Evolutionary conservation across 2,113 vertebrate genomes (phyloP), one percentile per base, ranked within the genome.

Genomic region (Platanista minor): DNA sequence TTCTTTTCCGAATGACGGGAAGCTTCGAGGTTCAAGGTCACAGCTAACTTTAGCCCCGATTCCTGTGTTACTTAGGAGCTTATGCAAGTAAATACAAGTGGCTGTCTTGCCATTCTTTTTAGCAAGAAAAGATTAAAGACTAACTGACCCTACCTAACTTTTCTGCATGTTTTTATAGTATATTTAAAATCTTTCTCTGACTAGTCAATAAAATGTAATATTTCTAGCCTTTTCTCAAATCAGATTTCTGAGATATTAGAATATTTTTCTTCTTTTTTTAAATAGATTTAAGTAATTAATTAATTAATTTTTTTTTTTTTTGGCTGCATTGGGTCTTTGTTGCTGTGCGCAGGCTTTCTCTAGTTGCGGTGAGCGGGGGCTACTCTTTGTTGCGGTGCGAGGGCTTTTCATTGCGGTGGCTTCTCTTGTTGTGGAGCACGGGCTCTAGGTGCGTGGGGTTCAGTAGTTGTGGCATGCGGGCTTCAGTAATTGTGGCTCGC

Each of bases 171-270:
- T 77, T 94, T 91, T 62, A 64, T 25, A 90, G 43, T 54, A 14
- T 85, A 67, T 72, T 95, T 90, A 87, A 92, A 27, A 27, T 71
- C 41, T 75, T 43, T 71, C 43, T 78, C 85, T 95, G 29, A 80
- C 15, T 52, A 94, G n/a, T 90, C 57, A 94, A 67, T 87, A 87
- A 86, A 89, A 83, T 83, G 18, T 81, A n/a, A 14, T 93, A 64
- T 90, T 96, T 92, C 62, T 87, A 87, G 81, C 36, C 84, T 91
- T 94, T 87, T 78, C 72, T 91, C 61, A 91, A 86, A 62, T 85
- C 10, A 31, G 31, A 80, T 83, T 94, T 80, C 72, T 91, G 46
- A 88, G 54, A 85, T 83, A 87, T 57, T 72, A 54, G 90, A 95
- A 59, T 2, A 52, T 80, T 92, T 93, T 8, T 80, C 18, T 85